Conservation (phyloP, 2,113 vertebrate genomes). For the Zosterops hypoxanthus region DNA sequence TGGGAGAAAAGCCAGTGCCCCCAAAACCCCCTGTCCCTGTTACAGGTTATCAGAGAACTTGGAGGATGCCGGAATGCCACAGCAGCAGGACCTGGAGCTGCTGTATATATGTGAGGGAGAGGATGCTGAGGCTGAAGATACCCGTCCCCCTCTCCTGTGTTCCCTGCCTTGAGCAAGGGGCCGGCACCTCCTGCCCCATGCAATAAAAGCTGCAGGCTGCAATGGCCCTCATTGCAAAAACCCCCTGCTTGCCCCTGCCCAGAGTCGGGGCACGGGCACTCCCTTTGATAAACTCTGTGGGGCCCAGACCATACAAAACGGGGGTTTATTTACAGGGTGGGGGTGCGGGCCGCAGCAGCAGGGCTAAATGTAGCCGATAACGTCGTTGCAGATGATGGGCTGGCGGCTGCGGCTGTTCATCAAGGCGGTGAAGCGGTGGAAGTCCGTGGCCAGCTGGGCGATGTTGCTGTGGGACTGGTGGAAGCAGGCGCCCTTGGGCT, state of each 20-base stretch:
- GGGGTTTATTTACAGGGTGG: slow-evolving; percentile 60
- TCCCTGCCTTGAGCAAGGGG: background rate
- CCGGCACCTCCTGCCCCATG: rapidly evolving
- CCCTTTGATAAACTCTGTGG: background rate
- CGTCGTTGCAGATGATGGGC: slow-evolving; percentile 95
- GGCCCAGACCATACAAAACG: background rate
- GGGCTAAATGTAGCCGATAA: slow-evolving; percentile 87
- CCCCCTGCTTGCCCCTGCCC: rapidly evolving
- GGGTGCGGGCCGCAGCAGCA: background rate
- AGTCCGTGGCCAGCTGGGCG: slow-evolving; percentile 83
- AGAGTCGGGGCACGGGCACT: background rate
- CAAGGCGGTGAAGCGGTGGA: slow-evolving; percentile 86
- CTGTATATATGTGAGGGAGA: slow-evolving; percentile 77
- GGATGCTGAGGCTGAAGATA: slow-evolving; percentile 73
- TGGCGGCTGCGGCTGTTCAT: slow-evolving; percentile 95
- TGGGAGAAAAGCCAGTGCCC: background rate
- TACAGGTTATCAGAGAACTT: slow-evolving; percentile 76
- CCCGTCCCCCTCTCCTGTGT: slow-evolving; percentile 64
- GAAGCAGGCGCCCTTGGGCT: slow-evolving; percentile 82
- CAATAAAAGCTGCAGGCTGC: background rate
- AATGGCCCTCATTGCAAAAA: rapidly evolving
- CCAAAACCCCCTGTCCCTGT: background rate
- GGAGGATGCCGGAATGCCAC: slow-evolving; percentile 23
- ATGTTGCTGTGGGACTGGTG: slow-evolving; percentile 89
- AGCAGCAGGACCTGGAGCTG: slow-evolving; percentile 75